Percentiles rank a stretch among this genome's conserved stretches.
phyloP scores from a whole-genome alignment of 1,140 invertebrate species.

The Calliphora vicina region DNA sequence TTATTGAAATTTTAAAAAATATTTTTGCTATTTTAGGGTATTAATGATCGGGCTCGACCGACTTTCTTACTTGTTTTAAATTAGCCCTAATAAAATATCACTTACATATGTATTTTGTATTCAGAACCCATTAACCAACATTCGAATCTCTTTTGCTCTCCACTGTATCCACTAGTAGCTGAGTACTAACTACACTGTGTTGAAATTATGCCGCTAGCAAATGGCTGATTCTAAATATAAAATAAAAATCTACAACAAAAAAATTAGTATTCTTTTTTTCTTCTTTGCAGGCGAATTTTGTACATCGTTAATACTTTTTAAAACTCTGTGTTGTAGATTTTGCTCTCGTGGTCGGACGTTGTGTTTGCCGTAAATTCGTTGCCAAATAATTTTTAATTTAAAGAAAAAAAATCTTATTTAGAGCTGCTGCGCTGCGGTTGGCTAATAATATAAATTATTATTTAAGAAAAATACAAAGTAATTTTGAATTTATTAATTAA shows the following conservation, averaged over 20 bases:
- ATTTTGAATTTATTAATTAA: not conserved
- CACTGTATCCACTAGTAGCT: no score
- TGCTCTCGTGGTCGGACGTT: conserved; percentile 36
- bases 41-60: no score
- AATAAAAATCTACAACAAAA: not conserved
- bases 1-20: no score
- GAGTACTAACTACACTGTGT: not conserved
- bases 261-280: not conserved
- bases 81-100: no score
- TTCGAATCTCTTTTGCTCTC: no score
- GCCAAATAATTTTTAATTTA: conserved; percentile 20
- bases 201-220: conserved; percentile 23
- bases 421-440: conserved; percentile 39
- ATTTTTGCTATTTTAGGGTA: no score
- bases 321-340: conserved; percentile 38
- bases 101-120: no score
- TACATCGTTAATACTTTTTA: not conserved
- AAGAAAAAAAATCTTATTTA: not conserved
- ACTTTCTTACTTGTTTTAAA: no score
- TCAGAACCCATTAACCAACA: no score
- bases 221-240: conserved; percentile 35
- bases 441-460: conserved; percentile 26
- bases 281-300: not conserved
- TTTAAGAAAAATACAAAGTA: conserved; percentile 13
- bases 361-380: conserved; percentile 23